phyloP scores from a whole-genome alignment of 2,113 vertebrate species.

The Ptilonorhynchus violaceus region DNA sequence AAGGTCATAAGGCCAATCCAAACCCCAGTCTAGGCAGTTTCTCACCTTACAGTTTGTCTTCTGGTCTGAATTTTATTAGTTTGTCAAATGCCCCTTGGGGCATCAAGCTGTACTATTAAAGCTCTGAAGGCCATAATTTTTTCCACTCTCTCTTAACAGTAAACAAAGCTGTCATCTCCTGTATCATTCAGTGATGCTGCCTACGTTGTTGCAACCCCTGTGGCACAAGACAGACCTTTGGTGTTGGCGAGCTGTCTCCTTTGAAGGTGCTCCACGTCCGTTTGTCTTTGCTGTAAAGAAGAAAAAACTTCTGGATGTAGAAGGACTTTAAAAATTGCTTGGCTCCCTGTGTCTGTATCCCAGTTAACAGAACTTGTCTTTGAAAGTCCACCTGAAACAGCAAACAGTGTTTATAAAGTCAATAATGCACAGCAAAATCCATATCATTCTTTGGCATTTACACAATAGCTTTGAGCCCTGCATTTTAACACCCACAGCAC shows the following conservation, averaged over 20 bases:
- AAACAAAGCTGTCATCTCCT: neutral
- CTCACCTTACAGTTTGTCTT: neutral
- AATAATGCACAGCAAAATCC: neutral
- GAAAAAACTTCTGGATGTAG: constrained; percentile 76
- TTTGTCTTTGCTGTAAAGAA: constrained; percentile 87
- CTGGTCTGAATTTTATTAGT: neutral
- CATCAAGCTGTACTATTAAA: neutral
- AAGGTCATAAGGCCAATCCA: neutral
- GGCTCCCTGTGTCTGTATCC: constrained; percentile 91
- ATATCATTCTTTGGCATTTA: neutral
- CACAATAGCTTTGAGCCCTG: neutral
- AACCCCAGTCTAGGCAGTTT: neutral
- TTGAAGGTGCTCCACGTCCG: constrained; percentile 84
- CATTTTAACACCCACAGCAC: neutral
- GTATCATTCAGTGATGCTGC: neutral
- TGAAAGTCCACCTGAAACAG: constrained; percentile 85
- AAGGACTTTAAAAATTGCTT: constrained; percentile 76
- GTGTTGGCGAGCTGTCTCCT: constrained; percentile 75
- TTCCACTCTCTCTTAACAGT: neutral
- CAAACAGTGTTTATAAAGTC: neutral
- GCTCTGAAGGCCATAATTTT: neutral
- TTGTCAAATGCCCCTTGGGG: neutral
- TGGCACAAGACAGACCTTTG: constrained; percentile 67
- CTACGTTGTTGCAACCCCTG: neutral
- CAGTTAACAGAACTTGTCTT: constrained; percentile 85